Evolutionary conservation across 2,113 vertebrate species (phyloP).

Genomic region (Neoarius graeffei): DNA sequence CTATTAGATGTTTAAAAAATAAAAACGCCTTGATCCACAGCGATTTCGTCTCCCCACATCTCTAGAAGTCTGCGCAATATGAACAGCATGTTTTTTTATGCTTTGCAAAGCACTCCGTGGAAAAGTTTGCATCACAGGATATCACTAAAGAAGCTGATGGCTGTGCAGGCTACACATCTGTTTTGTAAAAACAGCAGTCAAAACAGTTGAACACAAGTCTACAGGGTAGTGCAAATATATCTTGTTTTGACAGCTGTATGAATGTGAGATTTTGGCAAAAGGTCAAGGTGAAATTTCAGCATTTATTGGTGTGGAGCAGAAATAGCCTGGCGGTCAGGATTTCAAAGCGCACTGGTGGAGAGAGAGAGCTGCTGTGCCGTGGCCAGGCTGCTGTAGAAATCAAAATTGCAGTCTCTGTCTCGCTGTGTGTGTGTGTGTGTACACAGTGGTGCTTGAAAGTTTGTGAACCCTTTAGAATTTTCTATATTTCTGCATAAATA

Average conservation of each 20-base stretch:
- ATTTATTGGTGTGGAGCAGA: conserved; percentile 34
- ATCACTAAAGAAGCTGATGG: not conserved
- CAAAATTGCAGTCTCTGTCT: conserved; percentile 5
- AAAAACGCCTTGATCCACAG: not conserved
- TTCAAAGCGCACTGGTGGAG: not conserved
- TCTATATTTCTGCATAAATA: too few relatives aligned
- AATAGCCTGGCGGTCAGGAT: conserved; percentile 33
- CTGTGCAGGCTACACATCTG: not conserved
- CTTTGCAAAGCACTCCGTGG: not conserved
- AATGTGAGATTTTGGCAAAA: conserved; percentile 21
- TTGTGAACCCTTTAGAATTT: too few relatives aligned
- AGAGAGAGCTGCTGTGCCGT: not conserved
- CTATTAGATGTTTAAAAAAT: not conserved
- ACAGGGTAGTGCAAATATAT: not conserved
- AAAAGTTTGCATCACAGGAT: not conserved
- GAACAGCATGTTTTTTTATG: not conserved
- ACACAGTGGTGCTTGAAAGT: too few relatives aligned
- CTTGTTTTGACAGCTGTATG: conserved; percentile 31
- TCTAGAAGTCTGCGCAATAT: not conserved
- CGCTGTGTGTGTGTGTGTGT: too few relatives aligned
- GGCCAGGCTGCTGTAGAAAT: conserved; percentile 4
- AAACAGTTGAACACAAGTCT: not conserved
- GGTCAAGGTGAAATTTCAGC: conserved; percentile 22
- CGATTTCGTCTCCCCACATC: not conserved
- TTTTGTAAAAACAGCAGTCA: not conserved